These are phyloP conservation scores for Tyria jacobaeae DNA, from an alignment of 2,888 invertebrate genomes.

Conservation along the genomic window DNA sequence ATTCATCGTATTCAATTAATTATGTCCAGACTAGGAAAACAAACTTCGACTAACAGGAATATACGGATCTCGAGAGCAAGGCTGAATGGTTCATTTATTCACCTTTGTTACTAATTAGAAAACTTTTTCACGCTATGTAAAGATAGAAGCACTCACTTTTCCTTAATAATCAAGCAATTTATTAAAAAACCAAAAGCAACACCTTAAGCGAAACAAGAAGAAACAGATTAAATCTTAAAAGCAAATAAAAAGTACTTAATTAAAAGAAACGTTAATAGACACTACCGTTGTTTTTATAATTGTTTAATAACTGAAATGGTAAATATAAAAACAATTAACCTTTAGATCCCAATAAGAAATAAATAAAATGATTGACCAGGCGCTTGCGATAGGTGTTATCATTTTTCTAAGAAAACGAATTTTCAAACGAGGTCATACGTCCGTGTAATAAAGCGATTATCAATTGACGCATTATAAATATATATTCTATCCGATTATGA, in stretches of 20 bases:
- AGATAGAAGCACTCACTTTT: neutral
- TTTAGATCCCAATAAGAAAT: constrained; percentile 22
- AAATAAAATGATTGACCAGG: constrained; percentile 23
- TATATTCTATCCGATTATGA: constrained; percentile 22
- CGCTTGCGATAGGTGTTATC: constrained; percentile 38
- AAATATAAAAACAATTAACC: constrained; percentile 1
- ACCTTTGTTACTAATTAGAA: neutral
- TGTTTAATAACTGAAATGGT: neutral
- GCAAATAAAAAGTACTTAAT: neutral
- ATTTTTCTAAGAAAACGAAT: constrained; percentile 39
- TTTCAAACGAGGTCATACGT: constrained; percentile 37
- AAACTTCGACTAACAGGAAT: neutral
- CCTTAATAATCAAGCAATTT: neutral
- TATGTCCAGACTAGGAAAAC: no score
- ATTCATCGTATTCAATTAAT: no score
- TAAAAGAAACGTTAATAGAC: neutral
- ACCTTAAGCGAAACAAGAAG: neutral
- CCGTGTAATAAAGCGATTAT: constrained; percentile 21
- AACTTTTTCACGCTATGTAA: neutral
- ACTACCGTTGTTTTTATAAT: neutral
- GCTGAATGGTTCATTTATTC: neutral
- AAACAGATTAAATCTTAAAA: neutral
- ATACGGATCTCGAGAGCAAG: neutral
- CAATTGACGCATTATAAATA: constrained; percentile 19
- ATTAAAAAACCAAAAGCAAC: neutral